Evolutionary conservation across 2,797 vertebrate species (phyloP), one percentile per base, ranked within the genome.

Genomic region (Alfaro cultratus): DNA sequence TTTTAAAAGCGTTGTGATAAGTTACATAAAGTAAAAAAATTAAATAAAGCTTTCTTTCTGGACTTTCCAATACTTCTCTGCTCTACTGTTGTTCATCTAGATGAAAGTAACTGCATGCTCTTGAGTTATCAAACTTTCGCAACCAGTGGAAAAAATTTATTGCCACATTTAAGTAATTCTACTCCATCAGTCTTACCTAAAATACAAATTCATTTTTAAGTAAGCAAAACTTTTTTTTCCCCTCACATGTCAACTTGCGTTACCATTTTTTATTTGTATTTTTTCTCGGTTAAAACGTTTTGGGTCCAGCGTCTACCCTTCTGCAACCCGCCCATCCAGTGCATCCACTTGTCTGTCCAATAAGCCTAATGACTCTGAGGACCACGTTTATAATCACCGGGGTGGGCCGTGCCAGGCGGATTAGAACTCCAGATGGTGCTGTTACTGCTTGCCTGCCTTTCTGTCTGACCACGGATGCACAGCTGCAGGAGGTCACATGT

Each of bases 401-500:
- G 73, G 57, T 74, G 82, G 89, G 80, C 87, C 85, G 79, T 80
- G 88, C 83, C 90, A 76, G 88, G 81, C 64, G 86, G 94, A 94
- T 95, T 95, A 95, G 80, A 78, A 84, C 88, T 93, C 91, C 95
- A 95, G 94, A 95, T 95, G 94, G 91, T 92, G 90, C 92, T 89
- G 86, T 88, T 89, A 86, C 88, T 83, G 89, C 80, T 87, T 77
- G 87, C 49, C 88, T 91, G 87, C 80, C 85, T 88, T 85, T 23
- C 87, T 91, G 87, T 82, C 85, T 87, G 85, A 83, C 81, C 55
- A 49, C 0, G 23, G 82, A 72, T 80, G 83, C 75, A 81, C 89
- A 93, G 88, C 90, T 93, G 93, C 88, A 80, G 84, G 87, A 92
- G 93, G 91, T 93, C 91, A 90, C 85, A 89, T 92, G 90, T 86